Conservation (phyloP, 2,113 vertebrate genomes). For the pig (Sus scrofa) region T2T-Sscrofa CM000820.6:11539001-11539500, state of each 20-base stretch:
- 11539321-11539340: too few species aligned
- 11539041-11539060: neutral
- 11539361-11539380: too few species aligned
- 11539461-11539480: too few species aligned
- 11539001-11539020: neutral
- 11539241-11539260: neutral
- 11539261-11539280: too few species aligned
- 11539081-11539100: neutral
- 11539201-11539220: neutral
- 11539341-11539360: too few species aligned
- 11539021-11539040: conserved; percentile 22
- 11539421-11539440: too few species aligned
- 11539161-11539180: neutral
- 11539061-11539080: neutral
- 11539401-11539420: too few species aligned
- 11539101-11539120: neutral
- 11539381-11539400: too few species aligned
- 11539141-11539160: neutral
- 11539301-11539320: too few species aligned
- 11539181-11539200: conserved; percentile 4
- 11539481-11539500: too few species aligned
- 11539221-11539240: neutral
- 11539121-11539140: neutral
- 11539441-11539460: too few species aligned
- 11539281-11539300: too few species aligned